Conservation (phyloP, 2,113 vertebrate genomes). For the Campylomormyrus numenius region DNA sequence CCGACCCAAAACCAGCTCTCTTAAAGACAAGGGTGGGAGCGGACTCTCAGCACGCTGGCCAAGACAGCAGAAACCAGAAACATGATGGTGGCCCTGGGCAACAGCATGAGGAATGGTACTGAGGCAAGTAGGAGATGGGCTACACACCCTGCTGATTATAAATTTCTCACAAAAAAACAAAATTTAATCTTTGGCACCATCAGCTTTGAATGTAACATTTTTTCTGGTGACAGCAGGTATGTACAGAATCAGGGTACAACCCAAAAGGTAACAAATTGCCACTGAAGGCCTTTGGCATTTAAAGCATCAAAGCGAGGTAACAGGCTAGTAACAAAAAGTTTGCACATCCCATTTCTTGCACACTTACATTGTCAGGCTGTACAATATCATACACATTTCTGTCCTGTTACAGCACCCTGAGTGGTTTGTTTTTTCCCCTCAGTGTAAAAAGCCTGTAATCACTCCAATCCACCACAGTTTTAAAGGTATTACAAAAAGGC, state of each 20-base stretch:
- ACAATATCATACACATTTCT: conserved; percentile 9
- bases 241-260: not conserved
- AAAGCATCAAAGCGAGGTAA: not conserved
- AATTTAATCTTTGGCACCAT: not conserved
- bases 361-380: not conserved
- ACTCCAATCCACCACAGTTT: conserved; percentile 14
- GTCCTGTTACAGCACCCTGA: not conserved
- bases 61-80: not conserved
- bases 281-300: not conserved
- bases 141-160: not conserved
- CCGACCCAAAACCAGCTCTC: not conserved
- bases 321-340: not conserved
- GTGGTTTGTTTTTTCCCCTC: not conserved
- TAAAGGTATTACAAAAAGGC: conserved; percentile 5
- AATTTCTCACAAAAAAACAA: not conserved
- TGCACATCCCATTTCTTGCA: not conserved
- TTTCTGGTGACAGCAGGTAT: not conserved
- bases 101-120: not conserved
- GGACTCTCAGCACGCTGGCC: not conserved
- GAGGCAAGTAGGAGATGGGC: not conserved
- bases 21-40: not conserved
- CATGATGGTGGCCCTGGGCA: not conserved
- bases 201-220: not conserved
- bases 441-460: conserved; percentile 18
- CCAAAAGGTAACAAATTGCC: not conserved